Percentiles rank a stretch among this genome's conserved stretches.
phyloP scores from a whole-genome alignment of 2,113 vertebrate genomes.

The Arothron firmamentum region DNA sequence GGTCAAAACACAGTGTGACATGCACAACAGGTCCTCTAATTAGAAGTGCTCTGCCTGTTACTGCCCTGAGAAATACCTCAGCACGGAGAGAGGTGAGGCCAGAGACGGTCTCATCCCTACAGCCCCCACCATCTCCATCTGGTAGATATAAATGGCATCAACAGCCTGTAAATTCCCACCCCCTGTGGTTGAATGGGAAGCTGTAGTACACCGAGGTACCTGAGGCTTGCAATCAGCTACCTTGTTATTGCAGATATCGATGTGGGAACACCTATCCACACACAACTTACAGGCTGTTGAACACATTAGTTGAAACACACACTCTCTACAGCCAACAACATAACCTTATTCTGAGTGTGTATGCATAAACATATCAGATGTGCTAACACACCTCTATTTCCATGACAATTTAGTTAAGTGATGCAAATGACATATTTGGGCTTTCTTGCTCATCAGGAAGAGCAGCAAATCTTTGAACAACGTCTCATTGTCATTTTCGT shows the following conservation, averaged over 20 bases:
- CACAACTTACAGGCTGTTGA: neutral
- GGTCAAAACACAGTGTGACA: constrained; percentile 62
- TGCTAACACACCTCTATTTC: neutral
- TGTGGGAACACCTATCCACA: no score
- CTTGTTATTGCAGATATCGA: neutral
- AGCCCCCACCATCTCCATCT: constrained; percentile 30
- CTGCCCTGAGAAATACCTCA: constrained; percentile 75
- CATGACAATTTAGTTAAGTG: neutral
- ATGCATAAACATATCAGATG: neutral
- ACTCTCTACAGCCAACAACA: neutral
- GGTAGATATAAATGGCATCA: constrained; percentile 26
- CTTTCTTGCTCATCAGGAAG: neutral
- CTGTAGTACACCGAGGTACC: neutral
- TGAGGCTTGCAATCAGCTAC: neutral
- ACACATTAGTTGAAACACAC: neutral
- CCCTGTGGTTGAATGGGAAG: no score
- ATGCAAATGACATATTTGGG: neutral
- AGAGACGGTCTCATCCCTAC: constrained; percentile 43
- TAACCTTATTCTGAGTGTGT: neutral
- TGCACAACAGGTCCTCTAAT: constrained; percentile 66
- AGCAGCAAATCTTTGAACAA: neutral
- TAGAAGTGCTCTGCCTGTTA: constrained; percentile 58
- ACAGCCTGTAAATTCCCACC: constrained; percentile 20
- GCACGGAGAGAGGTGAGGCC: constrained; percentile 64
- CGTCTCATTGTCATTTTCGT: neutral